Evolutionary conservation across 2,113 vertebrate genomes (phyloP).

Genomic region (Astur gentilis): DNA sequence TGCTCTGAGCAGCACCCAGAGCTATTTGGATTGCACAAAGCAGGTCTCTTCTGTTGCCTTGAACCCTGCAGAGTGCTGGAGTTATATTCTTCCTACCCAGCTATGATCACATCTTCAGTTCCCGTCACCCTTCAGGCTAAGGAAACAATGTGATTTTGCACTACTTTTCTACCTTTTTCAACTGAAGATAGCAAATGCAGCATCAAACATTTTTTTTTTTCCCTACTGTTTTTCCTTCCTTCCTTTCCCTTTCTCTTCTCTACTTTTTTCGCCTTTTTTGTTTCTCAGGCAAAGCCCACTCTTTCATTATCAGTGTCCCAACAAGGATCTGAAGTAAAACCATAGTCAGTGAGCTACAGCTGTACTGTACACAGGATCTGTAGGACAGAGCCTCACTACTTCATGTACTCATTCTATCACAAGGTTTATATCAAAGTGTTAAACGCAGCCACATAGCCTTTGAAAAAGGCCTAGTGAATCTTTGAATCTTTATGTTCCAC

Average conservation of each 20-base stretch:
- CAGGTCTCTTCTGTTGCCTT: background rate
- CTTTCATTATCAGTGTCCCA: background rate
- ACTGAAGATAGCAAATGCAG: background rate
- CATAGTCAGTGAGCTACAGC: background rate
- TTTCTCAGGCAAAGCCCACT: background rate
- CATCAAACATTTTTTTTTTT: background rate
- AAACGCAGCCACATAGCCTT: background rate
- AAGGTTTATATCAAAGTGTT: background rate
- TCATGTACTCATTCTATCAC: background rate
- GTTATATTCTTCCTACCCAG: background rate
- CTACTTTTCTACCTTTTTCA: background rate
- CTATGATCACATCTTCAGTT: background rate
- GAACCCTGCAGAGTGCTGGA: background rate
- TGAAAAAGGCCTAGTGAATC: background rate
- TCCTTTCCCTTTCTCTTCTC: background rate
- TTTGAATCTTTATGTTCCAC: background rate
- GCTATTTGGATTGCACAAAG: background rate
- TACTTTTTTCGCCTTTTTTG: background rate
- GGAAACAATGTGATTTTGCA: background rate
- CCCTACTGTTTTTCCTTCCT: background rate
- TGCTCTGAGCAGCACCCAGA: background rate
- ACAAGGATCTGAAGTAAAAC: background rate
- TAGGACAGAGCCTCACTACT: background rate
- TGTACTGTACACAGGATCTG: background rate
- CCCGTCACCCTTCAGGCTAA: background rate